Evolutionary conservation across 2,888 invertebrate species (phyloP).

Genomic region (Netelia fuscicornis): DNA sequence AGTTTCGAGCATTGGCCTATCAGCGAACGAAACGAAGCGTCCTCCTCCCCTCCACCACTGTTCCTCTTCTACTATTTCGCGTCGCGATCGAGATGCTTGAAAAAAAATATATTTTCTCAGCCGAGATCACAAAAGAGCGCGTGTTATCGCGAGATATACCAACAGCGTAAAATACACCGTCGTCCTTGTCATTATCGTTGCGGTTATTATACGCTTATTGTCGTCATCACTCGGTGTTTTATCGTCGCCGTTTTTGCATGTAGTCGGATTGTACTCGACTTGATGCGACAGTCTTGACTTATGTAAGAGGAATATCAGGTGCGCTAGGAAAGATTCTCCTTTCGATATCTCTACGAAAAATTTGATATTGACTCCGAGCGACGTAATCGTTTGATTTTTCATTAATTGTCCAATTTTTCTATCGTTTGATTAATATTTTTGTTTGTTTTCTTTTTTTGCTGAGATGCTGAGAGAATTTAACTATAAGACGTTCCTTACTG

Average conservation of each 20-base stretch:
- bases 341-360: background rate
- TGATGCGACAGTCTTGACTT: constrained; percentile 10
- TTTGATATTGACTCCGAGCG: background rate
- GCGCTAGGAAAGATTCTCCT: constrained; percentile 11
- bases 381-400: constrained; percentile 19
- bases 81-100: background rate
- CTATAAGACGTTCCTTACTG: no score
- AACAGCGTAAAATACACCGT: constrained; percentile 27
- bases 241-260: background rate
- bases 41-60: background rate
- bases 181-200: constrained; percentile 46
- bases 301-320: constrained; percentile 31
- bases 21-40: background rate
- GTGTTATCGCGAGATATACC: constrained; percentile 34
- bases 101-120: background rate
- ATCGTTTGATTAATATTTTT: background rate
- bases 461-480: no score
- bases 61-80: background rate
- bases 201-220: constrained; percentile 48
- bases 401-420: background rate
- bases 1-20: constrained; percentile 20
- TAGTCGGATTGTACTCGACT: background rate
- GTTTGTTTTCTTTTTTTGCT: no score
- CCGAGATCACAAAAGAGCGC: background rate
- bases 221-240: constrained; percentile 31